Percentiles rank a stretch among this genome's conserved stretches.
Evolutionary conservation across 2,888 invertebrate species (phyloP).

Genomic region (Lithophane semibrunnea): DNA sequence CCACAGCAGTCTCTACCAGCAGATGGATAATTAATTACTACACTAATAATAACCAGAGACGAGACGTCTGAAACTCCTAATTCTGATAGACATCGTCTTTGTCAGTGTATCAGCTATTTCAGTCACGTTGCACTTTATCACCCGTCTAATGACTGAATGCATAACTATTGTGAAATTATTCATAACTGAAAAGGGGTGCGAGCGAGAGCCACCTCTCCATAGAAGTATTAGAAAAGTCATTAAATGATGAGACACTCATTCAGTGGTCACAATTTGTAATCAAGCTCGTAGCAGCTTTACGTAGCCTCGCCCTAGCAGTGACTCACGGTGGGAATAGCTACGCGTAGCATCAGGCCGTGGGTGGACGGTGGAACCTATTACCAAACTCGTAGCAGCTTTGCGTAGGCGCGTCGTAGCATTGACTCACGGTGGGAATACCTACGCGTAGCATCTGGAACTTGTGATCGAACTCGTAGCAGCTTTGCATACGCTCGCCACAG

Average conservation of each 20-base stretch:
- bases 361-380: not conserved
- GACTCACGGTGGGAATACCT: not conserved
- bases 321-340: not conserved
- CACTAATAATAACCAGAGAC: conserved; percentile 38
- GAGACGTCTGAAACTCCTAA: conserved; percentile 27
- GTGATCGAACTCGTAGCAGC: not conserved
- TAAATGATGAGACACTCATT: conserved; percentile 11
- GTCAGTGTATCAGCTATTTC: conserved; percentile 23
- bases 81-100: conserved; percentile 29
- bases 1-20: not conserved
- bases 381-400: not conserved
- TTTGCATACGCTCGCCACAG: conserved; percentile 2
- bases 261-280: not conserved
- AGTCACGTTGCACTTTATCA: conserved; percentile 47
- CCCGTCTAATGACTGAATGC: conserved; percentile 31
- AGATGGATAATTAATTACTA: conserved; percentile 26
- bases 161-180: conserved; percentile 17
- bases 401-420: conserved; percentile 5
- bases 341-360: not conserved
- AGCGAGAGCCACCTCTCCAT: not conserved
- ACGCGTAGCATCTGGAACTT: not conserved
- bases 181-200: not conserved
- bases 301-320: not conserved
- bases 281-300: not conserved
- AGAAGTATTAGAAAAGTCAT: not conserved